Conservation (phyloP, 2,797 vertebrate genomes). For the Alosa sapidissima region DNA sequence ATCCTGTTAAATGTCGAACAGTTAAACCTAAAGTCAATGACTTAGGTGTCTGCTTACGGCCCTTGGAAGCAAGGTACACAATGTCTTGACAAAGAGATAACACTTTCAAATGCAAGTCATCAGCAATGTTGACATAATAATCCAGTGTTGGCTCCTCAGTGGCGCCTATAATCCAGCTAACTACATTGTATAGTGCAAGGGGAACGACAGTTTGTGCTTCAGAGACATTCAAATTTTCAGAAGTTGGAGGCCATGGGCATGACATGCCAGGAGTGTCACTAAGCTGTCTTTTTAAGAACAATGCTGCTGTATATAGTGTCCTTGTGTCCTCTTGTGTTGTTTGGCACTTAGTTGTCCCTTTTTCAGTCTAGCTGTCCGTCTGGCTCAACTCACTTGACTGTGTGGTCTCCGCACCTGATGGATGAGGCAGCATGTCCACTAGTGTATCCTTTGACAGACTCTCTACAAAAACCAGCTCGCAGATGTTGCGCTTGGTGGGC, state of each 20-base stretch:
- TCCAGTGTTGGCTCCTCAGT: slow-evolving; percentile 29
- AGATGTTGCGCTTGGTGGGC: too few species aligned
- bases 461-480: too few species aligned
- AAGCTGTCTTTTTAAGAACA: not conserved
- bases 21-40: slow-evolving; percentile 14
- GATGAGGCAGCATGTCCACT: too few species aligned
- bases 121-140: slow-evolving; percentile 35
- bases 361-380: too few species aligned
- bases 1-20: slow-evolving; percentile 41
- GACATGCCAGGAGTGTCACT: slow-evolving; percentile 27
- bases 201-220: slow-evolving; percentile 36
- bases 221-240: not conserved
- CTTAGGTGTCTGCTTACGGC: not conserved
- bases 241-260: not conserved
- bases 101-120: slow-evolving; percentile 43
- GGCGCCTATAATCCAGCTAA: slow-evolving; percentile 27
- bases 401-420: too few species aligned
- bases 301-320: slow-evolving; percentile 38
- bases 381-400: too few species aligned
- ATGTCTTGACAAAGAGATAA: not conserved
- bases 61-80: not conserved
- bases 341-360: too few species aligned
- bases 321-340: too few species aligned
- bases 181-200: slow-evolving; percentile 44
- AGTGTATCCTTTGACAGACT: too few species aligned